Conservation (phyloP, 2,888 invertebrate genomes). For the Automeris io region DNA sequence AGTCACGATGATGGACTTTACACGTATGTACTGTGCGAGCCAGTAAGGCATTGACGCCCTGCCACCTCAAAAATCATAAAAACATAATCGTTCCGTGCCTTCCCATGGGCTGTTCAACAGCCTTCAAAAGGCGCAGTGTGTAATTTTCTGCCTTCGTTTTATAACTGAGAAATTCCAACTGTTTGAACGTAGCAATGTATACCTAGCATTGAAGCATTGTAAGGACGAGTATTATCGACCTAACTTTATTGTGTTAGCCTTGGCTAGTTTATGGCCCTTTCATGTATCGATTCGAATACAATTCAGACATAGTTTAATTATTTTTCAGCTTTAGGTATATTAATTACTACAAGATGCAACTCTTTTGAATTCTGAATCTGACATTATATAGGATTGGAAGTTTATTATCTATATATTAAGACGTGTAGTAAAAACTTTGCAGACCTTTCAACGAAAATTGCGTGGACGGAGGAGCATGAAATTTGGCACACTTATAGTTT, state of each 20-base stretch:
- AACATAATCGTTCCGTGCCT: neutral
- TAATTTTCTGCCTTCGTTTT: neutral
- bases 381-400: too few species aligned
- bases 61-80: neutral
- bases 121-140: neutral
- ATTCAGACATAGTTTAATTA: neutral
- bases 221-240: neutral
- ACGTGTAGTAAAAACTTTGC: too few species aligned
- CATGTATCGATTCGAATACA: neutral
- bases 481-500: too few species aligned
- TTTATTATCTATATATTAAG: too few species aligned
- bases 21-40: too few species aligned
- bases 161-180: neutral
- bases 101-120: neutral
- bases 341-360: too few species aligned
- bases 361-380: too few species aligned
- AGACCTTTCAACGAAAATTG: too few species aligned
- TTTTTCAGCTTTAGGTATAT: neutral
- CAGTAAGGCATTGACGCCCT: too few species aligned
- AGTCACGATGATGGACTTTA: too few species aligned
- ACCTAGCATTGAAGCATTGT: constrained; percentile 1
- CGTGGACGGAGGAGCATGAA: too few species aligned
- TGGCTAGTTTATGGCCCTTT: neutral
- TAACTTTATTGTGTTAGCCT: neutral
- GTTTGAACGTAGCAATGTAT: neutral